phyloP scores from a whole-genome alignment of 2,888 invertebrate species.

The Hartigia nigra region DNA sequence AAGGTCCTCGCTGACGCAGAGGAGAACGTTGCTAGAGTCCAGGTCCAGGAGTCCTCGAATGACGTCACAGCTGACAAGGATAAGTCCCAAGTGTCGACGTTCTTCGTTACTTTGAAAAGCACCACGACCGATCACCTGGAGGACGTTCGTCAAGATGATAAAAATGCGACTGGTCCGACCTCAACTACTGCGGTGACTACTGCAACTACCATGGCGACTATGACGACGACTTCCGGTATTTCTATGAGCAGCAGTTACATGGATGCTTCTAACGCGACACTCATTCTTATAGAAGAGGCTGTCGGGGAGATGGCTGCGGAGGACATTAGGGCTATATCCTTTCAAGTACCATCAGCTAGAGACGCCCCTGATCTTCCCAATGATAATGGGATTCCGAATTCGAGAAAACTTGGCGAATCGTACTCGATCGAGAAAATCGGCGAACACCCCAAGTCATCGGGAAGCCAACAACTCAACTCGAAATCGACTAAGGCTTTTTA shows the following conservation, averaged over 20 bases:
- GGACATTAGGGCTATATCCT: slow-evolving; percentile 42
- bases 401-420: not conserved
- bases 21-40: not conserved
- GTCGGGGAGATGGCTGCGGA: slow-evolving; percentile 9
- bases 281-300: not conserved
- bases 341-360: slow-evolving; percentile 33
- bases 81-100: not conserved
- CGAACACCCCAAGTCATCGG: slow-evolving; percentile 39
- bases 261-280: not conserved
- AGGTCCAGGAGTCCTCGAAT: not conserved
- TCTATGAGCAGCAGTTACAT: not conserved
- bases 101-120: not conserved
- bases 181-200: not conserved
- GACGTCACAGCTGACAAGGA: not conserved
- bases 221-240: not conserved
- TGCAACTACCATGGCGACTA: not conserved
- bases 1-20: not conserved
- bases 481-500: slow-evolving; percentile 53
- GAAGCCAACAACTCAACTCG: slow-evolving; percentile 40
- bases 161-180: not conserved
- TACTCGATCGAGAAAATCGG: not conserved
- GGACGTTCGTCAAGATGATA: not conserved
- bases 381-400: not conserved
- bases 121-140: not conserved
- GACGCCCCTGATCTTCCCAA: not conserved